Base-by-base conservation (phyloP, 2,797 vertebrate genomes). In the Xiphophorus birchmanni region DNA sequence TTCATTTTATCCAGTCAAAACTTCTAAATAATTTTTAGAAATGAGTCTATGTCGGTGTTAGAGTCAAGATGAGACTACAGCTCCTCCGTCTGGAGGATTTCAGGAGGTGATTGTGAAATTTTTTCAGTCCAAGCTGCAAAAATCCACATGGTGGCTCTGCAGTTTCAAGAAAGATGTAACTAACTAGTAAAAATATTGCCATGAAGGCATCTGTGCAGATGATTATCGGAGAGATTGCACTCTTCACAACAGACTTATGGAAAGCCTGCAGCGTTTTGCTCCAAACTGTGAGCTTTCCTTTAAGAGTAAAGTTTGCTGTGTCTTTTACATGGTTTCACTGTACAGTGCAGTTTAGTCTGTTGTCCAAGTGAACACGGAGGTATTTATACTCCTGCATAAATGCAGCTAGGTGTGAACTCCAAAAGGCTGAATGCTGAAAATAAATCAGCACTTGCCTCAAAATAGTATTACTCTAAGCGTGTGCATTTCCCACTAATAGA, bases 91-190 rank as follows among this genome's bases (percentile, higher is more conserved):
- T 80, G 76, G 35, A 50, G 23, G 21, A 5, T 48, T 65, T 1
- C 6, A 26, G 6, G 9, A 45, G 32, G 1, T 67, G 13, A 73
- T 76, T 18, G 3, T 2, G 5, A 17, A 54, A 74, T 4, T 9
- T 21, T 58, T 69, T 3, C n/a, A 50, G 17, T 40, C 65, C 42
- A 77, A 74, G 13, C 3, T 15, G 3, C 74, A 73, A 32, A 56
- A 29, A 5, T 83, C 92, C 93, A 88, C 80, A 56, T 87, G 92
- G 60, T 87, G 90, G 85, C 82, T 5, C 0, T 73, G 47, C 37
- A 83, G 65, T 12, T 73, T 21, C 3, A 65, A 18, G 13, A 54
- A 76, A 40, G 45, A 23, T 18, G 2, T 5, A 26, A 69, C 23
- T 13, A 44, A 13, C 8, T 67, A 65, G 63, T 65, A 40, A 67